Percentiles rank a stretch among this genome's conserved stretches.
These are phyloP conservation scores for Caenorhabditis sulstoni DNA, from an alignment of 2,888 invertebrate genomes.

Conservation along the genomic window DNA sequence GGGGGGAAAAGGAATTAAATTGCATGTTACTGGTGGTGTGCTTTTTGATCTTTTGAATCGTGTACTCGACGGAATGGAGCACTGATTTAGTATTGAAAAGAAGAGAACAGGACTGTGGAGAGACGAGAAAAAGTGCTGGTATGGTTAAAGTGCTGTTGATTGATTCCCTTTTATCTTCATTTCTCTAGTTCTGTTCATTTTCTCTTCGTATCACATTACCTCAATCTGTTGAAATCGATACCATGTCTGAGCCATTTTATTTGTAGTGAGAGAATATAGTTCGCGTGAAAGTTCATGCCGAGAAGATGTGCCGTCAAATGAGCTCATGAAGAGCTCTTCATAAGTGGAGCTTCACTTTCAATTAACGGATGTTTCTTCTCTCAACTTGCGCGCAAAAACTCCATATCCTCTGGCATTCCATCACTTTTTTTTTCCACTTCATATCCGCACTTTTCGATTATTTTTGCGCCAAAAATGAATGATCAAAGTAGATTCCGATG, in stretches of 20 bases:
- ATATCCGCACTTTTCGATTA: not conserved
- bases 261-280: not conserved
- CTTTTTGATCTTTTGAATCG: slow-evolving; percentile 8
- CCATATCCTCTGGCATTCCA: too few species aligned
- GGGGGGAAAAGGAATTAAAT: not conserved
- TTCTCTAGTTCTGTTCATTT: too few species aligned
- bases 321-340: too few species aligned
- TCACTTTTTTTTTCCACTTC: not conserved
- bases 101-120: not conserved
- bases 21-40: slow-evolving; percentile 1
- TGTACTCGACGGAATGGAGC: not conserved
- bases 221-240: not conserved
- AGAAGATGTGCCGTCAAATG: not conserved
- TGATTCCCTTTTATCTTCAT: too few species aligned
- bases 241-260: not conserved
- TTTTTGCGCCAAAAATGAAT: too few species aligned
- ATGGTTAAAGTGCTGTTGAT: too few species aligned
- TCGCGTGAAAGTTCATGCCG: not conserved
- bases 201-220: not conserved
- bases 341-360: too few species aligned
- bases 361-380: too few species aligned
- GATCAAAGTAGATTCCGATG: too few species aligned
- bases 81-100: not conserved
- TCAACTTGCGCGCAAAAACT: too few species aligned
- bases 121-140: not conserved